Conservation (phyloP, 1,140 invertebrate species). For the Bombus waltoni region DNA sequence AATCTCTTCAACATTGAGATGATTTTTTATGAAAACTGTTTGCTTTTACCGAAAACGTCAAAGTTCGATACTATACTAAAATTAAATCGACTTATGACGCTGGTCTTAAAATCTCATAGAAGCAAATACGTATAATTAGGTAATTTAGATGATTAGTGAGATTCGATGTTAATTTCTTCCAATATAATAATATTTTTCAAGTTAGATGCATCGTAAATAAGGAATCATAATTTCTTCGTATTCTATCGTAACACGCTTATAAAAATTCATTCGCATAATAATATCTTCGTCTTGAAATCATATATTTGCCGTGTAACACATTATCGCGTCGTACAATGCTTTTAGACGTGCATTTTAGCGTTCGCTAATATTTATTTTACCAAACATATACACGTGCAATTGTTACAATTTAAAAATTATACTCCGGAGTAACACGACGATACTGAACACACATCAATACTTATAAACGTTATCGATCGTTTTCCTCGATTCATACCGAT, state of each 20-base stretch:
- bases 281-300: neutral
- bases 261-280: too few species aligned
- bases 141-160: too few species aligned
- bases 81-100: neutral
- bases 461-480: neutral
- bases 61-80: neutral
- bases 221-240: too few species aligned
- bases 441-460: neutral
- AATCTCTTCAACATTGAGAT: slow-evolving; percentile 17
- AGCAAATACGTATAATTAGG: too few species aligned
- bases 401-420: neutral
- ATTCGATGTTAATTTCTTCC: too few species aligned
- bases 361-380: slow-evolving; percentile 5
- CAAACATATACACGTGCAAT: neutral
- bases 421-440: neutral
- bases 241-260: too few species aligned
- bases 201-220: too few species aligned
- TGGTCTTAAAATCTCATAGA: too few species aligned
- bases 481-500: slow-evolving; percentile 21
- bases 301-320: neutral
- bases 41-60: neutral
- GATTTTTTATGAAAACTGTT: neutral
- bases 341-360: neutral
- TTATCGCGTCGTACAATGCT: neutral
- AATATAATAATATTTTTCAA: too few species aligned